Conservation (phyloP, 1,140 invertebrate species). For the Neodiprion fabricii region DNA sequence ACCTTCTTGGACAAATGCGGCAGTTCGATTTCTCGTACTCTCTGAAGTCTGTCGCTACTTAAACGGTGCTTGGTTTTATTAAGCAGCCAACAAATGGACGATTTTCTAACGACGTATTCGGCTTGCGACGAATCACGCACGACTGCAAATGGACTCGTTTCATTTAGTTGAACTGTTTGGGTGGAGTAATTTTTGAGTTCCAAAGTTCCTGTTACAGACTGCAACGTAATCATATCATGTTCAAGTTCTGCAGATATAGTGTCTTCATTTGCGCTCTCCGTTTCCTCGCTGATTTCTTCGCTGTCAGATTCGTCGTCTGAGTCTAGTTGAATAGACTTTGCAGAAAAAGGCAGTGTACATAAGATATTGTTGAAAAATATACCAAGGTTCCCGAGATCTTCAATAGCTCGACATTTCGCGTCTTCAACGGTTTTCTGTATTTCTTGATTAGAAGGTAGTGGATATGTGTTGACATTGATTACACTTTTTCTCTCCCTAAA, state of each 20-base stretch:
- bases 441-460: background rate
- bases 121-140: conserved; percentile 15
- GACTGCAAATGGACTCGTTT: conserved; percentile 11
- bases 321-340: background rate
- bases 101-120: conserved; percentile 25
- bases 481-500: background rate
- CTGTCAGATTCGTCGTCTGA: background rate
- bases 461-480: background rate
- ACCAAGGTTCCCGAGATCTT: background rate
- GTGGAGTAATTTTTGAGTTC: conserved; percentile 18
- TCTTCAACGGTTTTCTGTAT: background rate
- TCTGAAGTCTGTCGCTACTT: conserved; percentile 22
- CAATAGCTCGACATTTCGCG: background rate
- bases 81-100: conserved; percentile 25
- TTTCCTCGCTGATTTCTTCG: conserved; percentile 1
- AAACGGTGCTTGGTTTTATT: conserved; percentile 15
- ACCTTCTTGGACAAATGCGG: background rate
- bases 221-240: conserved; percentile 14
- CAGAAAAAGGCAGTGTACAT: background rate
- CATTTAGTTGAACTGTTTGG: background rate
- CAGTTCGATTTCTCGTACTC: conserved; percentile 20
- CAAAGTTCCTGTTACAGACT: conserved; percentile 17
- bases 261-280: background rate
- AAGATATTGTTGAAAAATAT: background rate
- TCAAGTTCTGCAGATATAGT: background rate